Evolutionary conservation across 2,113 vertebrate genomes (phyloP), one percentile per base, ranked within the genome.

Genomic region (Hyla sarda): DNA sequence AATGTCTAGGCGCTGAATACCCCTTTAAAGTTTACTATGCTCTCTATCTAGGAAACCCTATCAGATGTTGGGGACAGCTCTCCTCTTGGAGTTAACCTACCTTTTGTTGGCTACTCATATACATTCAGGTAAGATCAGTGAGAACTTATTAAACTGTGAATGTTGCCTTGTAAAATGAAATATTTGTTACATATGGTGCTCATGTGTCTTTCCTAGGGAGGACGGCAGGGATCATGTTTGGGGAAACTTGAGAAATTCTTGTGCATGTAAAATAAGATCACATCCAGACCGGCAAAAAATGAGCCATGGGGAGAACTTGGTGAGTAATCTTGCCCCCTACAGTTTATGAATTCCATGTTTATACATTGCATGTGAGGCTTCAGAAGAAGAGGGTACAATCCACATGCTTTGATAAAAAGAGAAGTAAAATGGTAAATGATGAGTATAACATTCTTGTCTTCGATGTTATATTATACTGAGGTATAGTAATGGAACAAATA

Each of bases 61-160:
- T 92, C 93, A 5, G 95, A 95, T 21, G 90, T 96, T 1, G 91
- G 88, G 72, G 95, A 95, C 87, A 91, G 89, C 78, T 89, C 92
- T 52, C 94, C 92, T 0, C 89, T 92, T 32, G 96, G 96, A 4
- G 91, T 96, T 28, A 95, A 97, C 87, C 91, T 97, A 89, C 96
- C 96, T 58, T 97, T 97, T 17, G 96, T 96, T 82, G 96, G 96
- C 60, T 97, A 93, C 88, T 96, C 96, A 28, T 97, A 96, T 91
- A 95, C 84, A 71, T 79, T 56, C 23, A 80, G 84, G 84, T 86
- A 32, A 81, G 50, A 9, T 5, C 34, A 80, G 10, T 50, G 13
- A 11, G 6, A 45, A 0, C 23, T 47, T 32, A 45, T 21, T 41
- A 1, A 19, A 23, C 69, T 71, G 28, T 67, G n/a, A n/a, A n/a